phyloP scores from a whole-genome alignment of 2,113 vertebrate species.

The Rhinoderma darwinii region DNA sequence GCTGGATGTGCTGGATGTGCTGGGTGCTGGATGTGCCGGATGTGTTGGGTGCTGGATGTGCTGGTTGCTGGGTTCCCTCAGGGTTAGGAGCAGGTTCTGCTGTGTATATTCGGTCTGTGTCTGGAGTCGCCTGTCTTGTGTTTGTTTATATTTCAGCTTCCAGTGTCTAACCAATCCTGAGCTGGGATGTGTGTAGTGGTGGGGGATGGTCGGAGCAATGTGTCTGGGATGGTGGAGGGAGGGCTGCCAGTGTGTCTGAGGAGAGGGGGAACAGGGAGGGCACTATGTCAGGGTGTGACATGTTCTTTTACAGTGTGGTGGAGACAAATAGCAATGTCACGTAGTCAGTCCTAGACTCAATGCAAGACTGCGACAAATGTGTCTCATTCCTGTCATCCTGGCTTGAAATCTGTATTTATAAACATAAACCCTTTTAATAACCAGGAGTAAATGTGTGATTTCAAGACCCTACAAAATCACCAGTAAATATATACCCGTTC shows the following conservation, averaged over 20 bases:
- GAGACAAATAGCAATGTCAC: background rate
- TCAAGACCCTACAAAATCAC: background rate
- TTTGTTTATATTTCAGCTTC: constrained; percentile 56
- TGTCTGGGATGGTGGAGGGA: background rate
- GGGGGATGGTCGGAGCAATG: background rate
- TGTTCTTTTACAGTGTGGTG: background rate
- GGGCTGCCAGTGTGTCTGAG: constrained; percentile 5
- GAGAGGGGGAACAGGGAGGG: background rate
- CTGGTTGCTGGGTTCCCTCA: background rate
- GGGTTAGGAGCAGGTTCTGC: background rate
- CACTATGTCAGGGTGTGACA: constrained; percentile 31
- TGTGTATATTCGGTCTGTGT: background rate
- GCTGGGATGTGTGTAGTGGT: background rate
- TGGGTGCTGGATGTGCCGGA: too few relatives aligned
- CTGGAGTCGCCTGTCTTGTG: constrained; percentile 14
- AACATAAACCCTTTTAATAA: background rate
- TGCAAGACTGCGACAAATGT: background rate
- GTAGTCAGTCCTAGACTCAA: background rate
- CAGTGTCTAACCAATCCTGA: background rate
- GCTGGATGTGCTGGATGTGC: too few relatives aligned
- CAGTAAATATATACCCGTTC: background rate
- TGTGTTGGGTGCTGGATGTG: too few relatives aligned
- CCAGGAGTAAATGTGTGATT: background rate
- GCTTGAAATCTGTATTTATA: background rate
- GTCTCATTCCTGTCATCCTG: background rate